Base-by-base conservation (phyloP, 2,888 invertebrate genomes). In the Andricus quercusramuli region DNA sequence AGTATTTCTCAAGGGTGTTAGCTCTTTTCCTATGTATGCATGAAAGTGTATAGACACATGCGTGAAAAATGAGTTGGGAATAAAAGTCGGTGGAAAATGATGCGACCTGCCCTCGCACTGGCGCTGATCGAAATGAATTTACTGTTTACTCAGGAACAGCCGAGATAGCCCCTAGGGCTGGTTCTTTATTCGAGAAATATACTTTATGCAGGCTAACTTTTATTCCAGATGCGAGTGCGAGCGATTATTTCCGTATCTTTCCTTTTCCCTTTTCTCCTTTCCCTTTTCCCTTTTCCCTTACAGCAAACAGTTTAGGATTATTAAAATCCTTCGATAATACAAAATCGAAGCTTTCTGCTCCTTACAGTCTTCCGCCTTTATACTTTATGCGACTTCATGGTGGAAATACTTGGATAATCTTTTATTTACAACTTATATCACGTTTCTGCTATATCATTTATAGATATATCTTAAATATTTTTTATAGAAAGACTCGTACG, bases 41-140 rank as follows among this genome's bases (percentile, higher is more conserved):
- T 37, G 56, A 74, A 56, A 74, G 32, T 32, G 15, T 74, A 74
- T 74, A 74, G 13, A 74, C 51, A 68, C 15, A 68, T 68, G 44
- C 25, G 51, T 74, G 56, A 74, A 74, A 74, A 74, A 74, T 74
- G 51, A 74, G 74, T 74, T 74, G 13, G 32, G 74, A 81, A 82
- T 84, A 83, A 84, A 82, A 84, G 82, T 84, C 80, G 74, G 77
- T 83, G 78, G 80, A 85, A 85, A 86, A 87, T 84, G 83, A 83
- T 83, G 82, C 79, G 80, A 79, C 56, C 74, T 62, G 68, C 78
- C 68, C 70, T 81, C 64, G 82, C 84, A 17, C 41, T 44, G 17
- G 82, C 83, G 81, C 81, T 79, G 87, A 88, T 88, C 87, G 87
- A 89, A 89, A 89, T 88, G 87, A 88, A 88, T 88, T 88, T 86